These are phyloP conservation scores for Tinamus major DNA, from an alignment of 2,797 vertebrate genomes.

Conservation along the genomic window DNA sequence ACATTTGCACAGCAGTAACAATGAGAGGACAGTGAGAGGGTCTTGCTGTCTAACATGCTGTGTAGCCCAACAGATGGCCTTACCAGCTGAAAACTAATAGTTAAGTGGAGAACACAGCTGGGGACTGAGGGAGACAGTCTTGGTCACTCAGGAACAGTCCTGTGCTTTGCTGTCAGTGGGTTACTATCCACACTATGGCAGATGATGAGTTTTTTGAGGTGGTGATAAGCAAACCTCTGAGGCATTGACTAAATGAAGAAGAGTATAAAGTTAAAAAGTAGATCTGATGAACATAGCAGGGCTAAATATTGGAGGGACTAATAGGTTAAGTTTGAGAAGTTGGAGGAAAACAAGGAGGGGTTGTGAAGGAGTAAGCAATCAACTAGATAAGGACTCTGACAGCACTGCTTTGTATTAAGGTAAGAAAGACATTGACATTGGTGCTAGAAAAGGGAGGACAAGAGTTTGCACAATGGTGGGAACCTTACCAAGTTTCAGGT, in stretches of 20 bases:
- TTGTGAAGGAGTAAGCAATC: neutral
- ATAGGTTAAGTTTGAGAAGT: neutral
- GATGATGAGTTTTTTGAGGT: neutral
- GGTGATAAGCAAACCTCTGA: neutral
- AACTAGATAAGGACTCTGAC: neutral
- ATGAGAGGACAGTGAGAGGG: neutral
- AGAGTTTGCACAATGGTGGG: neutral
- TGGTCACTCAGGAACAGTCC: neutral
- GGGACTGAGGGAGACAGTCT: neutral
- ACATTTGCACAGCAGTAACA: neutral
- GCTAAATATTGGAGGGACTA: neutral
- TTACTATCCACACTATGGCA: fast-evolving
- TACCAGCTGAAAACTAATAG: neutral
- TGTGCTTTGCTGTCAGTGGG: neutral
- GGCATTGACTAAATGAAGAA: neutral
- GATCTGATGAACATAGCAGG: neutral
- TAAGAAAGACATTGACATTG: neutral
- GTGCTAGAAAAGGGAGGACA: neutral
- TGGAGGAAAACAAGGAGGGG: neutral
- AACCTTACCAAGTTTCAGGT: neutral
- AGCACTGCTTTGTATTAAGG: neutral
- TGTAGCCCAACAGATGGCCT: neutral
- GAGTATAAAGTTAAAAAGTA: neutral
- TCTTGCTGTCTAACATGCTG: neutral
- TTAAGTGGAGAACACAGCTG: neutral